Evolutionary conservation across 2,113 vertebrate genomes (phyloP).

Genomic region (Trinectes maculatus): DNA sequence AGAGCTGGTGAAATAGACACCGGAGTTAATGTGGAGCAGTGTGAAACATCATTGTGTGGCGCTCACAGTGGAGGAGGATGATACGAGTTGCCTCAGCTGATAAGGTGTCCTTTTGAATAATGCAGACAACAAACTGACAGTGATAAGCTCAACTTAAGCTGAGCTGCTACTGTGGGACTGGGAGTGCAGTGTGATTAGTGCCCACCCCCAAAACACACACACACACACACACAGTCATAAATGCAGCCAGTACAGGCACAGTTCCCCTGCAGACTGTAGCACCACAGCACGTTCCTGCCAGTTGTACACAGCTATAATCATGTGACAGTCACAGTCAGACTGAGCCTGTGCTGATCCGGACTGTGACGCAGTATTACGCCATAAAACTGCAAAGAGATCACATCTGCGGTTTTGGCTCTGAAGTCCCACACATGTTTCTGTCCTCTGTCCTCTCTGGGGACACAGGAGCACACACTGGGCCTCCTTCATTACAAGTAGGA

Average conservation of each 20-base stretch:
- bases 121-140: constrained; percentile 61
- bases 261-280: constrained; percentile 10
- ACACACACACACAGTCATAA: constrained; percentile 2
- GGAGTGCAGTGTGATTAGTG: constrained; percentile 24
- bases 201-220: constrained; percentile 29
- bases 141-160: constrained; percentile 64
- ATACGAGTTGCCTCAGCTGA: constrained; percentile 53
- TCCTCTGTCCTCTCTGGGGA: neutral
- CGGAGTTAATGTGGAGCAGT: constrained; percentile 57
- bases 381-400: constrained; percentile 14
- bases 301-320: constrained; percentile 32
- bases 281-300: constrained; percentile 18
- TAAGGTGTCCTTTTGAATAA: constrained; percentile 71
- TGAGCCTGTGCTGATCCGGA: constrained; percentile 8
- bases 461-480: constrained; percentile 16
- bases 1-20: constrained; percentile 77
- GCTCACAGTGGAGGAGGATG: constrained; percentile 39
- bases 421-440: constrained; percentile 31
- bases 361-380: constrained; percentile 12
- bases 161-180: constrained; percentile 31
- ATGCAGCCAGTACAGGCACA: constrained; percentile 1
- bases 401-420: constrained; percentile 20
- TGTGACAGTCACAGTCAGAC: constrained; percentile 19
- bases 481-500: constrained; percentile 34
- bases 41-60: constrained; percentile 55